Base-by-base conservation (phyloP, 2,113 vertebrate species). In the Podarcis cretensis region DNA sequence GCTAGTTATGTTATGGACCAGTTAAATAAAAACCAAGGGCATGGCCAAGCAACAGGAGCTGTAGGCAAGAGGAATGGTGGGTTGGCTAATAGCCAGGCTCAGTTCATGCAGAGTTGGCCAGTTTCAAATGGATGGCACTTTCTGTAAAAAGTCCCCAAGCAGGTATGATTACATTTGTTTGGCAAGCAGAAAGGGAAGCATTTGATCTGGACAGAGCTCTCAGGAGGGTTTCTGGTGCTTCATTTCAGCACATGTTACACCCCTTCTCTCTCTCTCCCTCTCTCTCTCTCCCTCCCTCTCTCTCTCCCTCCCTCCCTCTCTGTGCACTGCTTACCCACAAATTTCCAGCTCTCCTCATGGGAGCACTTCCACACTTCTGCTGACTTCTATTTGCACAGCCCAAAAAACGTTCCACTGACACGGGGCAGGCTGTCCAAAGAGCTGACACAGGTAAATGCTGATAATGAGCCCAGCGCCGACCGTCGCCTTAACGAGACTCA, bases 401-500 rank as follows among this genome's bases (percentile, higher is more conserved):
- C 84, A 71, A 20, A 79, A 71, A 91, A 80, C 20, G 5, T 21
- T 71, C 83, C 21, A 30, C 10, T 79, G 83, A 81, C 16, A 5
- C 8, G 18, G 65, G 75, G 59, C 16, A 20, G 83, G 59, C 27
- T 73, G 43, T 25, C 7, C 43, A 84, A 69, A 81, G 35, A 69
- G 92, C 80, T 66, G 84, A 74, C 37, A 80, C 71, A 82, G 81
- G 13, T 35, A 27, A 74, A 89, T 75, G 76, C 86, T 65, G 40
- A 16, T 89, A 73, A 83, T 13, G 54, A 89, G 84, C 84, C 66
- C 1, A 1, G 1, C 63, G 59, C 74, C 10, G 81, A n/a, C 78
- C 63, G 84, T 83, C 27, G 89, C 78, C 43, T 59, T 25, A 13
- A 1, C 25, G 43, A 69, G 8, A 20, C 74, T 81, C 83, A 25